These are phyloP conservation scores for Spizella passerina DNA, from an alignment of 2,797 vertebrate species.

Conservation along the genomic window DNA sequence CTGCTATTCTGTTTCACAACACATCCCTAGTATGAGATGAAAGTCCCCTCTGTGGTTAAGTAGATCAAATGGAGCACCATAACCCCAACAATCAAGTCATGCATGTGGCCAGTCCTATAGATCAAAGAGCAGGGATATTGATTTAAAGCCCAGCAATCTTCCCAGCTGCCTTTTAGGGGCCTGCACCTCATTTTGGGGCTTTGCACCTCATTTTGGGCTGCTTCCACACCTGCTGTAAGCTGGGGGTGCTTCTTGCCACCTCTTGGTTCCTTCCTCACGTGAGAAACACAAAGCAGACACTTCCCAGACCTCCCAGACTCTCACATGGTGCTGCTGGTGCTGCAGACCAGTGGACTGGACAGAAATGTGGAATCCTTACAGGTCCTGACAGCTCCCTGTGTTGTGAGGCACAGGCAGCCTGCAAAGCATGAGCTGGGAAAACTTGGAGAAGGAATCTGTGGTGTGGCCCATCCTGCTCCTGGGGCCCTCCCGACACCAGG, in stretches of 20 bases:
- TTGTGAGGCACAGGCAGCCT: accelerated
- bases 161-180: neutral
- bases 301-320: neutral
- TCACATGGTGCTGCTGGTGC: neutral
- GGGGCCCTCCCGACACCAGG: accelerated
- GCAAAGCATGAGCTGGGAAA: neutral
- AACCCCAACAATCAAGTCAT: neutral
- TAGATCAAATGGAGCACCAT: neutral
- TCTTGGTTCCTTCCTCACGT: neutral
- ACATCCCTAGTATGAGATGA: neutral
- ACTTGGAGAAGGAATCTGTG: accelerated
- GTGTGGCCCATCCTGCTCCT: neutral
- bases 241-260: neutral
- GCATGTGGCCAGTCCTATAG: neutral
- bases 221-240: neutral
- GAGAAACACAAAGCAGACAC: neutral
- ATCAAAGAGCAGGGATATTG: neutral
- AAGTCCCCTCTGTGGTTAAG: neutral
- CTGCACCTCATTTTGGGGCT: neutral
- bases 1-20: neutral
- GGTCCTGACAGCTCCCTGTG: neutral
- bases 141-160: neutral
- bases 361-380: neutral
- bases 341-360: neutral
- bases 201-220: neutral